Percentiles rank a stretch among this genome's conserved stretches.
phyloP scores from a whole-genome alignment of 2,888 invertebrate genomes.

The Diplazon laetatorius region DNA sequence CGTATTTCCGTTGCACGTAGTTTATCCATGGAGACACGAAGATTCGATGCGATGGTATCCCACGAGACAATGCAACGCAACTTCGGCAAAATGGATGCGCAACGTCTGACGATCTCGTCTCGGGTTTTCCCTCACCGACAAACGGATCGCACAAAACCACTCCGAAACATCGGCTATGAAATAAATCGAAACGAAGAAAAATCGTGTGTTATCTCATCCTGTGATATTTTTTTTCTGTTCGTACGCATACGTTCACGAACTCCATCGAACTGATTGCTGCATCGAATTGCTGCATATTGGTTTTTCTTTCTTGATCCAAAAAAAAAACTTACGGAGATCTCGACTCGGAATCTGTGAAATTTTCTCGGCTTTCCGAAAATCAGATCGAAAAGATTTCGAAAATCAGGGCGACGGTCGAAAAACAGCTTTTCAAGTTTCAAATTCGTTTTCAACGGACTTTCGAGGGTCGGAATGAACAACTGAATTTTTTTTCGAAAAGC shows the following conservation, averaged over 20 bases:
- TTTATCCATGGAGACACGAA: not conserved
- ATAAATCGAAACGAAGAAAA: slow-evolving; percentile 36
- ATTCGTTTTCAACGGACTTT: no score
- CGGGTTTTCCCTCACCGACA: not conserved
- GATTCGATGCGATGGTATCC: slow-evolving; percentile 17
- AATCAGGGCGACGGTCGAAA: no score
- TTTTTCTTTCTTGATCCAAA: no score
- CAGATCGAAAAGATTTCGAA: no score
- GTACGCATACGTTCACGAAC: not conserved
- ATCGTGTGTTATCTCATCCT: slow-evolving; percentile 6
- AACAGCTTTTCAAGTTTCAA: no score
- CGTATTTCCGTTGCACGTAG: slow-evolving; percentile 5
- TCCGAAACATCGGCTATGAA: slow-evolving; percentile 24
- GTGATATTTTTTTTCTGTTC: slow-evolving; percentile 1
- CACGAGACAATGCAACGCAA: slow-evolving; percentile 25
- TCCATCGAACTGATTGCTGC: not conserved
- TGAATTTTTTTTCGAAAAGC: no score
- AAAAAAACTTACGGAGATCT: no score
- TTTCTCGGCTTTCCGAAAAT: no score
- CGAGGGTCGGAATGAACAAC: no score
- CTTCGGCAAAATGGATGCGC: not conserved
- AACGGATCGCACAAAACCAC: not conserved
- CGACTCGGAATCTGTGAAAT: no score
- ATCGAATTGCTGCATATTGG: not conserved
- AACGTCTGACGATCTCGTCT: slow-evolving; percentile 2